Base-by-base conservation (phyloP, 2,888 invertebrate species). In the Drosophila antonietae region DNA sequence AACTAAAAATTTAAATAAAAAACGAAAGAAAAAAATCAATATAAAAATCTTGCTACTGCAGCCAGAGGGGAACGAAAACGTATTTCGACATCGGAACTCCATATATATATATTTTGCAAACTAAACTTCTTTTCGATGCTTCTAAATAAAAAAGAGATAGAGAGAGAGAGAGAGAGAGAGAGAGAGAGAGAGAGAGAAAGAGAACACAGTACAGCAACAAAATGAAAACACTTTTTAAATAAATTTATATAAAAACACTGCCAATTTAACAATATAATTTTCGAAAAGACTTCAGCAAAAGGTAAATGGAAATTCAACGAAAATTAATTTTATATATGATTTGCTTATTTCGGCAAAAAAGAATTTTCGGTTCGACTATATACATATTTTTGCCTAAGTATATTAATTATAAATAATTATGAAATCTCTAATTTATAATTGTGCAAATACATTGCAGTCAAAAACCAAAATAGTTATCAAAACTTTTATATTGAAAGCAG, bases 171-270 rank as follows among this genome's bases (percentile, higher is more conserved):
- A 10, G 10, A 43, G 20, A 57, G 12, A 39, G 1, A 41, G n/a
- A 18, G 18, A 7, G 18, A 18, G 9, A 33, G 7, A 20, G 18
- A 18, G 18, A 43, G 18, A 57, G n/a, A 39, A 0, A 31, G n/a
- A 28, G 14, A 31, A 65, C 49, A 60, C 51, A 62, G 69, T 81
- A 73, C 78, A 78, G 69, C 78, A 78, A 58, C 14, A 66, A 67
- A 37, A 28, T 28, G 12, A 2, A 51, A 53, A 53, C 52, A 52
- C 52, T 37, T 41, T 55, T 28, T 18, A 28, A 14, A 20, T 20
- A 60, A 52, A 39, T 15, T 2, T 18, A 72, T 51, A 9, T 60
- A 18, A 15, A 18, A 67, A 80, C 78, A 78, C 78, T 78, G 75
- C 71, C 80, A 80, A 68, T 60, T 68, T 47, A 62, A 80, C 33